Conservation (phyloP, 2,113 vertebrate species). For the Candoia aspera region DNA sequence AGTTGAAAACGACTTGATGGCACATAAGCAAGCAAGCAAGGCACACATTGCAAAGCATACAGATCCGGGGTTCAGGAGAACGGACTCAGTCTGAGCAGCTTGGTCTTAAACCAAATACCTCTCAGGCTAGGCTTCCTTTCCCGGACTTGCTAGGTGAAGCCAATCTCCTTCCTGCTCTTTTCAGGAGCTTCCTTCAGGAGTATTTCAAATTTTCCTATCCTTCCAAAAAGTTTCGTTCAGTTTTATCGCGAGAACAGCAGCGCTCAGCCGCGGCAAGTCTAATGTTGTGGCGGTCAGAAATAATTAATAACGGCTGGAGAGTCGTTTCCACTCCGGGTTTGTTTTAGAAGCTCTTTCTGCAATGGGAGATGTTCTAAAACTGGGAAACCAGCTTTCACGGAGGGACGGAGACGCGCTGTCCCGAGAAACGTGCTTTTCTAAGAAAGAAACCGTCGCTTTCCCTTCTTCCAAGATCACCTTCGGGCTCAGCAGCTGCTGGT, state of each 20-base stretch:
- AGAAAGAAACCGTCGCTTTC: not conserved
- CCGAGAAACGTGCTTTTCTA: not conserved
- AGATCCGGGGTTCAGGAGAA: not conserved
- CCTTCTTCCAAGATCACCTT: not conserved
- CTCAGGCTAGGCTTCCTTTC: not conserved
- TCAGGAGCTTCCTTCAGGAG: not conserved
- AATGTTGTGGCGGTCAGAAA: not conserved
- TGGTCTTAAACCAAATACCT: not conserved
- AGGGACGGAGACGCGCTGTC: not conserved
- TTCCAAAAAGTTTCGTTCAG: not conserved
- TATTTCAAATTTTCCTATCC: not conserved
- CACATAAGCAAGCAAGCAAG: not conserved
- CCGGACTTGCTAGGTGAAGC: not conserved
- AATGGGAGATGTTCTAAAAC: not conserved
- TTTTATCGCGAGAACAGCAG: not conserved
- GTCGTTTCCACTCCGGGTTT: too few relatives aligned
- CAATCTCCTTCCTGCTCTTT: not conserved
- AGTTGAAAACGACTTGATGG: not conserved
- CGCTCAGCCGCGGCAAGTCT: too few relatives aligned
- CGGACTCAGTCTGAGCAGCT: not conserved
- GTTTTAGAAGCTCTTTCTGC: not conserved
- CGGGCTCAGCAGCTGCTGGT: not conserved
- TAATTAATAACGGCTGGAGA: not conserved
- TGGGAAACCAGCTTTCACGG: not conserved
- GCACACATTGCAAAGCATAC: not conserved